These are phyloP conservation scores for Xestia rhomboidea DNA, from an alignment of 2,888 invertebrate species.

Conservation along the genomic window DNA sequence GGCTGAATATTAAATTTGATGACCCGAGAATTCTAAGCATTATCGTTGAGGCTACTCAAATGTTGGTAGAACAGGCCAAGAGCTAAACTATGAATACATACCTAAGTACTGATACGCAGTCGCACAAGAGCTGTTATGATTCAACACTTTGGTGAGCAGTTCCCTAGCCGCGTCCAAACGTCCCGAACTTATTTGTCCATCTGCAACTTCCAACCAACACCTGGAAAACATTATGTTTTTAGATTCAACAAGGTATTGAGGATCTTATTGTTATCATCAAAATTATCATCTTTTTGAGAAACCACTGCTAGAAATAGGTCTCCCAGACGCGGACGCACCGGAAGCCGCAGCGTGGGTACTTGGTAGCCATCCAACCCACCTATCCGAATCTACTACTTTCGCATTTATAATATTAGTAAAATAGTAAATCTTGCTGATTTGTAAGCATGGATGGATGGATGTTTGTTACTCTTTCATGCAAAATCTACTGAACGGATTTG, in stretches of 20 bases:
- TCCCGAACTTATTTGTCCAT: slow-evolving; percentile 93
- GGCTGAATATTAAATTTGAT: neutral
- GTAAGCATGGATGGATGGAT: no score
- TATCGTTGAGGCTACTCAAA: neutral
- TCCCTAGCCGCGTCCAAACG: slow-evolving; percentile 97
- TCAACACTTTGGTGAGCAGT: slow-evolving; percentile 93
- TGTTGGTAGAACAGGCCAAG: neutral
- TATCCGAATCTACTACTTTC: no score
- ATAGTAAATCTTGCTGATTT: no score
- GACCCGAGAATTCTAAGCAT: neutral
- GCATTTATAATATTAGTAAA: no score
- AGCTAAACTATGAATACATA: slow-evolving; percentile 60
- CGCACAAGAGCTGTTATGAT: slow-evolving; percentile 96
- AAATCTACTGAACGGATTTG: no score
- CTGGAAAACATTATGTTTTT: slow-evolving; percentile 71
- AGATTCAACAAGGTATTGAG: no score
- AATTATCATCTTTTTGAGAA: no score
- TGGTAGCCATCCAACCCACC: no score
- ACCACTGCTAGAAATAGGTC: neutral
- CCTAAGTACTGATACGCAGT: slow-evolving; percentile 96
- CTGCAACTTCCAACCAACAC: slow-evolving; percentile 98
- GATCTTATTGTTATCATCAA: no score
- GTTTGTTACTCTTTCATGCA: no score
- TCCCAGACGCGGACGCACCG: neutral
- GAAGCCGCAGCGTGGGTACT: neutral